Evolutionary conservation across 1,140 invertebrate species (phyloP).

Genomic region (Calosoma granatense): DNA sequence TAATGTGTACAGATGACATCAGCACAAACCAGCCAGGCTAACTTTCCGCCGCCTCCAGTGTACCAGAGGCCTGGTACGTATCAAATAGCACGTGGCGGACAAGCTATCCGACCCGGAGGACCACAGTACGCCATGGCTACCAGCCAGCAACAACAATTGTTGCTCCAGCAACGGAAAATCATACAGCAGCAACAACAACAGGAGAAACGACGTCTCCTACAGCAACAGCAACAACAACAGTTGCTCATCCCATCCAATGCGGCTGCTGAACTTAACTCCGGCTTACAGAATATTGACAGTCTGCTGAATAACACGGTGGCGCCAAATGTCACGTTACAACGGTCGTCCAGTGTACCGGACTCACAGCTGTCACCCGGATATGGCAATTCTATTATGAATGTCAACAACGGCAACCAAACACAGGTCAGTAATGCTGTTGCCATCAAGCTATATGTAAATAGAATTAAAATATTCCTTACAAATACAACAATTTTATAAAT

Average conservation of each 20-base stretch:
- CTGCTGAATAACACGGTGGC: slow-evolving; percentile 71
- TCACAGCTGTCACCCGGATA: slow-evolving; percentile 60
- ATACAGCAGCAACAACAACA: slow-evolving; percentile 34
- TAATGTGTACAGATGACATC: neutral
- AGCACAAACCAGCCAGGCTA: neutral
- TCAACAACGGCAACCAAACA: neutral
- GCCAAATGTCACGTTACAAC: slow-evolving; percentile 61
- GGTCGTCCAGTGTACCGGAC: slow-evolving; percentile 56
- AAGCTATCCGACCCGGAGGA: slow-evolving; percentile 34
- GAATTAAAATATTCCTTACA: neutral
- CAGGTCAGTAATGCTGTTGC: neutral
- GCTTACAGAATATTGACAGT: slow-evolving; percentile 59
- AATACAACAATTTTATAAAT: neutral
- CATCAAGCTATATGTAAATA: neutral
- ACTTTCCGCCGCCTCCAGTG: slow-evolving; percentile 36
- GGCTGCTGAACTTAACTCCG: slow-evolving; percentile 48
- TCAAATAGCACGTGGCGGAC: slow-evolving; percentile 16
- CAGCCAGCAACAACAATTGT: slow-evolving; percentile 26
- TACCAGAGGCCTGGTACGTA: slow-evolving; percentile 21
- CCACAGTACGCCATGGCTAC: slow-evolving; percentile 27
- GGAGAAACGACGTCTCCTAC: slow-evolving; percentile 42
- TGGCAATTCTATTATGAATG: slow-evolving; percentile 8
- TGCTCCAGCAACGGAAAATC: slow-evolving; percentile 32
- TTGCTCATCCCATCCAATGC: slow-evolving; percentile 54
- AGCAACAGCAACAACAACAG: slow-evolving; percentile 63